A percentile compares a stretch with the other conserved stretches of the same genome.
Evolutionary conservation across 2,113 vertebrate species (phyloP).

Genomic region (Megaptera novaeangliae): DNA sequence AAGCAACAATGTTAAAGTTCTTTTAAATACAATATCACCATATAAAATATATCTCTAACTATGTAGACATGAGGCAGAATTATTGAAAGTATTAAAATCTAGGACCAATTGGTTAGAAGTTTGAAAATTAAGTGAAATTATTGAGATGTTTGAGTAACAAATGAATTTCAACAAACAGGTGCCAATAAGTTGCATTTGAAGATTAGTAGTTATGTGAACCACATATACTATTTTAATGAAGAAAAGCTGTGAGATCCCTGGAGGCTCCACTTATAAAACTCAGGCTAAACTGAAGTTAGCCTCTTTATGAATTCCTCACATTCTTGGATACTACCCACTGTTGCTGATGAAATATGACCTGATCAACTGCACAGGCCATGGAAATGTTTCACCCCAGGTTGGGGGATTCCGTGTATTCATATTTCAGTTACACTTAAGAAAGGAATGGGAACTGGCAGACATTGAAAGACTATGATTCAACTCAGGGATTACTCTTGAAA

Average conservation of each 20-base stretch:
- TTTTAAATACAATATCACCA: neutral
- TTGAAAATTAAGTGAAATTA: slow-evolving; percentile 6
- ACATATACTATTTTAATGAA: slow-evolving; percentile 17
- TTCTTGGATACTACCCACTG: neutral
- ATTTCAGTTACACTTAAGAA: slow-evolving; percentile 34
- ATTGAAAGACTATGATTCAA: slow-evolving; percentile 42
- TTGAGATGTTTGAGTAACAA: neutral
- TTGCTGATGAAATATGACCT: slow-evolving; percentile 22
- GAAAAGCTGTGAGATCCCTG: neutral
- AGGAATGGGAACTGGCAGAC: slow-evolving; percentile 31
- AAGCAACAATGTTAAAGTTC: neutral
- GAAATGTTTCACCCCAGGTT: neutral
- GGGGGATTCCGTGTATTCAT: neutral
- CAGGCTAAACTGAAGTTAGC: neutral
- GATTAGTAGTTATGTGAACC: neutral
- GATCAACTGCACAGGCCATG: neutral
- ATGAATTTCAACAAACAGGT: neutral
- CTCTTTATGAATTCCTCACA: neutral
- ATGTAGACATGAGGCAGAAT: neutral
- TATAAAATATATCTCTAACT: neutral
- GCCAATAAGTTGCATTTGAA: neutral
- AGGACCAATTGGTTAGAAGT: neutral
- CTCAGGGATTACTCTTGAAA: slow-evolving; percentile 18
- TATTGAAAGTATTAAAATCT: slow-evolving; percentile 4
- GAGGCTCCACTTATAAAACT: slow-evolving; percentile 19